Base-by-base conservation (phyloP, 2,113 vertebrate genomes). In the Leptocoma aspasia region DNA sequence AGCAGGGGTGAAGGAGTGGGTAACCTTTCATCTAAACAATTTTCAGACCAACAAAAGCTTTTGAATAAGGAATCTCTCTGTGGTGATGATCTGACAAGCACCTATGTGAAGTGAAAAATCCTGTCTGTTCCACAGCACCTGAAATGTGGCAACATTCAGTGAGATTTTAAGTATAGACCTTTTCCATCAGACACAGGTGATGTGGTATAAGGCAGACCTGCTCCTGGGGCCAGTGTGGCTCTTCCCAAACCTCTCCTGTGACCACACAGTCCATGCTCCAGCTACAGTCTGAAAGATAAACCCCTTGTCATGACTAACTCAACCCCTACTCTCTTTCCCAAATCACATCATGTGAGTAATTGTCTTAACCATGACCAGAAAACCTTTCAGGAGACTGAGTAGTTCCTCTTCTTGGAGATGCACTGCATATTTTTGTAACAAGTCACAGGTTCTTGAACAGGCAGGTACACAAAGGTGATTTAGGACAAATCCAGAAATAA, bases 1-100 rank as follows among this genome's bases (percentile, higher is more conserved):
- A 50, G 37, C 27, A 19, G 53, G 33, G 27, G 28, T 0, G 2
- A 66, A 44, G 17, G 7, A 13, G 20, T 0, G 1, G 23, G 1
- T 10, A 49, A 30, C n/a, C 37, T 54, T 39, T 70, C 15, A 39
- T 73, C 45, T n/a, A 9, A 90, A 50, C 9, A 14, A 18, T 54
- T 63, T 59, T 54, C 47, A 24, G 27, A 80, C 8, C 4, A 86
- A 37, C 39, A 47, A 59, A 83, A 80, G 31, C 20, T 49, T 86
- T 73, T 50, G 77, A 45, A 45, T 3, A 5, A 65, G 35, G 52
- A 60, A 54, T 26, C 50, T 37, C 57, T 68, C 42, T 21, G 33
- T 35, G 28, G 35, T 10, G 44, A 63, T 33, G 15, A 53, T 17
- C 35, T 18, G 49, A 60, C 15, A 60, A 65, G 26, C 2, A 5